phyloP scores from a whole-genome alignment of 2,888 invertebrate species.

The Ferdinandea cuprea region DNA sequence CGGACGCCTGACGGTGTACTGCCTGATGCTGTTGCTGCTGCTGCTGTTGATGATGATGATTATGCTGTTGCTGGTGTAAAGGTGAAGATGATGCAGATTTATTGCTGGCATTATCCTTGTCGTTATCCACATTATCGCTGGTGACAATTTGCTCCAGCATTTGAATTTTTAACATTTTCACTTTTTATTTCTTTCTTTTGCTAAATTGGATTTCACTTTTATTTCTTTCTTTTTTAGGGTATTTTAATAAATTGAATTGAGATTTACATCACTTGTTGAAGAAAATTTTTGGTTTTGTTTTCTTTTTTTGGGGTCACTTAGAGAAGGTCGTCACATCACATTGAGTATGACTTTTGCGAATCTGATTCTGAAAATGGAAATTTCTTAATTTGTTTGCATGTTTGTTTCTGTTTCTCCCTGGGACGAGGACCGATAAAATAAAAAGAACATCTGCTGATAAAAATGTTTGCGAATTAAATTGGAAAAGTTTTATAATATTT shows the following conservation, averaged over 20 bases:
- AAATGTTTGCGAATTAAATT: conserved; percentile 11
- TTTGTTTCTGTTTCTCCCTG: conserved; percentile 19
- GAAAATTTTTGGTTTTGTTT: conserved; percentile 23
- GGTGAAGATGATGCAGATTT: conserved; percentile 80
- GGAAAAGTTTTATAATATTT: conserved; percentile 22
- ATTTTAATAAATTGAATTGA: conserved; percentile 41
- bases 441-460: conserved; percentile 27
- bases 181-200: background rate
- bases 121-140: conserved; percentile 84
- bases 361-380: conserved; percentile 60
- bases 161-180: conserved; percentile 88
- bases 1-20: conserved; percentile 69
- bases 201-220: conserved; percentile 30
- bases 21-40: conserved; percentile 71
- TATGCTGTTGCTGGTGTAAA: conserved; percentile 77
- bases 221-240: conserved; percentile 10
- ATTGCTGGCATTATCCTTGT: conserved; percentile 75
- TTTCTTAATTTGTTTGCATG: conserved; percentile 21
- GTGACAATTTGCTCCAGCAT: conserved; percentile 90
- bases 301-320: conserved; percentile 47
- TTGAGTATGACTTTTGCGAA: conserved; percentile 34
- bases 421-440: background rate
- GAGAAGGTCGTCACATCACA: conserved; percentile 71
- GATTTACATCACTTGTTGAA: conserved; percentile 66
- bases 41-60: conserved; percentile 38